These are phyloP conservation scores for Xenopus tropicalis DNA, from an alignment of 2,113 vertebrate species.

Conservation along the genomic window DNA sequence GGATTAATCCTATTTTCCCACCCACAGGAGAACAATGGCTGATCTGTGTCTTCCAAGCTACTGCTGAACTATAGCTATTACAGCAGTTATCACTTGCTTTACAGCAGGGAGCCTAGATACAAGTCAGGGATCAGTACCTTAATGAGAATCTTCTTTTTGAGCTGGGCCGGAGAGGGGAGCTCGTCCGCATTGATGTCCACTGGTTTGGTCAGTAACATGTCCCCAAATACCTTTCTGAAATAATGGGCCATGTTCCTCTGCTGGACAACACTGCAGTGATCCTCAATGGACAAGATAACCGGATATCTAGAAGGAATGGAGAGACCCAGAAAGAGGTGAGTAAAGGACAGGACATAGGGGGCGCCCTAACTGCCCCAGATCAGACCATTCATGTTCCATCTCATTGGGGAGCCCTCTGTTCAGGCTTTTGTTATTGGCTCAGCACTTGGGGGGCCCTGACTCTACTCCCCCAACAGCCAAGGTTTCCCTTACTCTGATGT, in stretches of 20 bases:
- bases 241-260: conserved; percentile 86
- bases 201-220: conserved; percentile 79
- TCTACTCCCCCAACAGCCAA: not conserved
- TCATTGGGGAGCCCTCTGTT: too few species aligned
- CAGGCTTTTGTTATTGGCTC: too few species aligned
- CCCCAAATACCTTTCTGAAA: conserved; percentile 84
- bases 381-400: too few species aligned
- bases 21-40: too few species aligned
- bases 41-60: too few species aligned
- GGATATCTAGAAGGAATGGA: conserved; percentile 65
- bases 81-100: not conserved
- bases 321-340: too few species aligned
- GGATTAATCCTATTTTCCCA: too few species aligned
- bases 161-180: conserved; percentile 76
- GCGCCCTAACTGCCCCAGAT: too few species aligned
- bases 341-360: too few species aligned
- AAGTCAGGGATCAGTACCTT: conserved; percentile 63
- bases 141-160: conserved; percentile 82
- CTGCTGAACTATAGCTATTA: too few species aligned
- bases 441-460: too few species aligned
- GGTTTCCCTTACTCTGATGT: conserved; percentile 73
- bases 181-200: conserved; percentile 75
- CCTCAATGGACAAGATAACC: conserved; percentile 81
- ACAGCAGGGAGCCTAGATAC: not conserved
- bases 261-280: conserved; percentile 85